These are phyloP conservation scores for Drepanosiphum platanoidis DNA, from an alignment of 2,888 invertebrate species.

Conservation along the genomic window DNA sequence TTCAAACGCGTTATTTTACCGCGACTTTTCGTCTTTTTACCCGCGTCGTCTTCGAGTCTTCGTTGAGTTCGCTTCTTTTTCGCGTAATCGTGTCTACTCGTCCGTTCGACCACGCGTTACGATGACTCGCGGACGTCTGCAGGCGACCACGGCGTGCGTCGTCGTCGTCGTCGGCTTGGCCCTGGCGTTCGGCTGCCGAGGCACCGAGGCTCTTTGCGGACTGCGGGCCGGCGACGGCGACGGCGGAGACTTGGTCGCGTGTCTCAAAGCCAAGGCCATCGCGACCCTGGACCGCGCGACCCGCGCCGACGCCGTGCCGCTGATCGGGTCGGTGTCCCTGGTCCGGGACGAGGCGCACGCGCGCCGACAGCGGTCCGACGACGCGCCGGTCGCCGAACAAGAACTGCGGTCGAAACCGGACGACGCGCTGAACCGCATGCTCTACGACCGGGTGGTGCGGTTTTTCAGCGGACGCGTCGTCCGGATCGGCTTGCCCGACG, in stretches of 20 bases:
- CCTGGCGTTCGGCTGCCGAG: not conserved
- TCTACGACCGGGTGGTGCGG: constrained; percentile 77
- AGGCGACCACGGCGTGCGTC: constrained; percentile 2
- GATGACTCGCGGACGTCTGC: not conserved
- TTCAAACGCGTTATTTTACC: too few species aligned
- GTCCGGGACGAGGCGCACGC: constrained; percentile 70
- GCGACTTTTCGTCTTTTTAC: too few species aligned
- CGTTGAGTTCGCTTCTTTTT: too few species aligned
- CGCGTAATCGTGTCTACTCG: not conserved
- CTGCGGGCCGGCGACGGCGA: constrained; percentile 16
- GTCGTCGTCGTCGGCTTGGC: not conserved
- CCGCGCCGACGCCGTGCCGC: constrained; percentile 72
- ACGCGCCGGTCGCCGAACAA: constrained; percentile 76
- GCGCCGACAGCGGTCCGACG: constrained; percentile 67
- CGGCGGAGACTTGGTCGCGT: constrained; percentile 54
- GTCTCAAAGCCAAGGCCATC: constrained; percentile 71
- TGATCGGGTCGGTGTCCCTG: constrained; percentile 67
- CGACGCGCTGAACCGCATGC: constrained; percentile 78
- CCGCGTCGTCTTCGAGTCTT: too few species aligned
- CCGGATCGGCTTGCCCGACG: constrained; percentile 79
- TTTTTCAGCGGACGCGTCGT: constrained; percentile 83
- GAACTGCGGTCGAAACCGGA: constrained; percentile 75
- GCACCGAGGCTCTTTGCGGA: not conserved
- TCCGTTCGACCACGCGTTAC: too few species aligned
- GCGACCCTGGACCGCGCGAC: constrained; percentile 80